A percentile compares a stretch with the other conserved stretches of the same genome.
These are phyloP conservation scores for Potamarius usumacintae DNA, from an alignment of 2,113 vertebrate genomes.

Conservation along the genomic window DNA sequence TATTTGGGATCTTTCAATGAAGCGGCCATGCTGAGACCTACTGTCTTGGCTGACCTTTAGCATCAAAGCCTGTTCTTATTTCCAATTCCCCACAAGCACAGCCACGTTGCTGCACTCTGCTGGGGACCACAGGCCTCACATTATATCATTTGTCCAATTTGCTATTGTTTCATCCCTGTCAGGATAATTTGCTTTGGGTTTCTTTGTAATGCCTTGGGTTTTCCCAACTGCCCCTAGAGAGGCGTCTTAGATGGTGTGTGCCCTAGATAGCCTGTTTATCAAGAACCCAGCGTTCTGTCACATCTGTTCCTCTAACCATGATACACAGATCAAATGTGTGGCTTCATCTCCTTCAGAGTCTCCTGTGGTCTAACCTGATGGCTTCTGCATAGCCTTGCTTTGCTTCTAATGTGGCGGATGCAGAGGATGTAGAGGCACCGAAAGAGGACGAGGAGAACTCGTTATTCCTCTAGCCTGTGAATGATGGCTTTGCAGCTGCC, in stretches of 20 bases:
- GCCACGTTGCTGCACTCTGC: slow-evolving; percentile 69
- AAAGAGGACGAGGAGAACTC: slow-evolving; percentile 37
- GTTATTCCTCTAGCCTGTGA: slow-evolving; percentile 44
- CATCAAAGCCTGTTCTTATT: slow-evolving; percentile 76
- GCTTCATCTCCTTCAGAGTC: slow-evolving; percentile 71
- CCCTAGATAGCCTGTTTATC: slow-evolving; percentile 80
- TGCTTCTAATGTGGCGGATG: slow-evolving; percentile 66
- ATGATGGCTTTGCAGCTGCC: slow-evolving; percentile 47
- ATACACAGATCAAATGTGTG: slow-evolving; percentile 72
- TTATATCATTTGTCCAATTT: slow-evolving; percentile 83
- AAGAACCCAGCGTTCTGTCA: slow-evolving; percentile 73
- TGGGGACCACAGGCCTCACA: slow-evolving; percentile 77
- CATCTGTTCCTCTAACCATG: slow-evolving; percentile 72
- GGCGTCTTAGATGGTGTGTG: slow-evolving; percentile 67
- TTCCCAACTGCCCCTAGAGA: slow-evolving; percentile 68
- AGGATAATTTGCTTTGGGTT: slow-evolving; percentile 82
- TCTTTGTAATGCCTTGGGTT: slow-evolving; percentile 74
- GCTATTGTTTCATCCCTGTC: slow-evolving; percentile 82
- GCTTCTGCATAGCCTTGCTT: slow-evolving; percentile 63
- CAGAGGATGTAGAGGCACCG: slow-evolving; percentile 7
- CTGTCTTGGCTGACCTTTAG: slow-evolving; percentile 77
- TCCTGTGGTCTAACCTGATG: slow-evolving; percentile 62
- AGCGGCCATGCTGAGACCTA: slow-evolving; percentile 61
- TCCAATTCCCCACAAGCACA: slow-evolving; percentile 72
- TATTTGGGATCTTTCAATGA: slow-evolving; percentile 58